These are phyloP conservation scores for Periophthalmodon schlosseri DNA, from an alignment of 2,113 vertebrate genomes.

Conservation along the genomic window DNA sequence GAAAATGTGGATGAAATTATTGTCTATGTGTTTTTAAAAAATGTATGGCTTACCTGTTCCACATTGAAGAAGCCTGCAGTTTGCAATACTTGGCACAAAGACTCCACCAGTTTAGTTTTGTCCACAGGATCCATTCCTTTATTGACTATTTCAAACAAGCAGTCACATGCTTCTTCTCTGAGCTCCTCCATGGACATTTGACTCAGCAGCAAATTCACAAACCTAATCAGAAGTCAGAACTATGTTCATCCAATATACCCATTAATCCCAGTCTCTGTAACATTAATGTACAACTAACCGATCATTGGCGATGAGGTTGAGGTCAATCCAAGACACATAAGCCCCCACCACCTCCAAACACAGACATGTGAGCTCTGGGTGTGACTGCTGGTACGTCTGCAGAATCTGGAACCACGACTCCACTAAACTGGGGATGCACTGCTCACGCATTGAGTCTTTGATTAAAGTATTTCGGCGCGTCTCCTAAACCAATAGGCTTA, in stretches of 20 bases:
- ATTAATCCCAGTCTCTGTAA: neutral
- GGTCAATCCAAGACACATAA: conserved; percentile 98
- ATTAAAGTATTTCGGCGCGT: conserved; percentile 92
- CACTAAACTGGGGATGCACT: conserved; percentile 94
- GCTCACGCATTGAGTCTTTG: conserved; percentile 96
- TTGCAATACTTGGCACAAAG: conserved; percentile 91
- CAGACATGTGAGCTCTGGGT: conserved; percentile 97
- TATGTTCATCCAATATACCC: neutral
- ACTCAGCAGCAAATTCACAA: conserved; percentile 95
- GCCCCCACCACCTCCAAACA: conserved; percentile 98
- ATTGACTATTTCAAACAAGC: conserved; percentile 97
- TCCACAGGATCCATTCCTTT: conserved; percentile 98
- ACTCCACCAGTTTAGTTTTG: conserved; percentile 97
- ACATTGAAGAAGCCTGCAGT: conserved; percentile 95
- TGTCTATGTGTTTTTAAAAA: too few species aligned
- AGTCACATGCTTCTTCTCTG: conserved; percentile 96
- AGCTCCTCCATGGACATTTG: conserved; percentile 98
- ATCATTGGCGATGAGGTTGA: conserved; percentile 97
- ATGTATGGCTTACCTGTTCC: conserved; percentile 83
- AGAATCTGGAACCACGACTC: conserved; percentile 99
- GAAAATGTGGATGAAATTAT: neutral
- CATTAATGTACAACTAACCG: conserved; percentile 73
- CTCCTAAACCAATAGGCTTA: conserved; percentile 77
- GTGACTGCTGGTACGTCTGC: conserved; percentile 89
- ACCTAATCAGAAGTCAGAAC: conserved; percentile 73